Evolutionary conservation across 1,140 invertebrate genomes (phyloP).

Genomic region (Drosophila lini): DNA sequence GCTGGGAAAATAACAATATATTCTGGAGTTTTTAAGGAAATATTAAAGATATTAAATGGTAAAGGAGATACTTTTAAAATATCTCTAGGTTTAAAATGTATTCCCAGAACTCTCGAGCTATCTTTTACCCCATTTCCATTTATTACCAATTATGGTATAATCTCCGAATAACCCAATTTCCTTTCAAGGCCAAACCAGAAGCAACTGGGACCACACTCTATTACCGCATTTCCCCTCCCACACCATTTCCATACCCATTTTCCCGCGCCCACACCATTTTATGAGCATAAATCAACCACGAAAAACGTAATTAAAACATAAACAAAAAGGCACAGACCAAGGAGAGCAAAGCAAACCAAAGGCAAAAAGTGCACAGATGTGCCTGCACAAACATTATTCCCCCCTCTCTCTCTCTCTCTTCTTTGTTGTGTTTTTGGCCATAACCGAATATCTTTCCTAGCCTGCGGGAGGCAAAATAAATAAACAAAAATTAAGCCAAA

Average conservation of each 20-base stretch:
- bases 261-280: conserved; percentile 22
- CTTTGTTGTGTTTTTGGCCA: conserved; percentile 24
- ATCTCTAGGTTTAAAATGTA: not conserved
- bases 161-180: conserved; percentile 34
- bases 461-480: conserved; percentile 26
- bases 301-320: conserved; percentile 78
- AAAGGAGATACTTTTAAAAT: not conserved
- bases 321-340: conserved; percentile 51
- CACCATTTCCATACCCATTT: not conserved
- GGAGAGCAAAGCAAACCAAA: conserved; percentile 57
- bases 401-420: not conserved
- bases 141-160: conserved; percentile 19
- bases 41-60: not conserved
- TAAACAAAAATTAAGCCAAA: conserved; percentile 36
- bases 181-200: conserved; percentile 28
- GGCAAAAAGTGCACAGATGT: conserved; percentile 70
- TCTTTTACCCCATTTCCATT: not conserved
- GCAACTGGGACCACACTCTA: conserved; percentile 38
- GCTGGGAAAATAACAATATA: not conserved
- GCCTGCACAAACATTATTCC: conserved; percentile 46
- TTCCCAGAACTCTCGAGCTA: not conserved
- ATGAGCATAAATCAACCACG: conserved; percentile 72
- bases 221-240: not conserved
- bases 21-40: not conserved
- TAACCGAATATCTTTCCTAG: conserved; percentile 54